Base-by-base conservation (phyloP, 2,888 invertebrate genomes). In the Papilio demoleus region DNA sequence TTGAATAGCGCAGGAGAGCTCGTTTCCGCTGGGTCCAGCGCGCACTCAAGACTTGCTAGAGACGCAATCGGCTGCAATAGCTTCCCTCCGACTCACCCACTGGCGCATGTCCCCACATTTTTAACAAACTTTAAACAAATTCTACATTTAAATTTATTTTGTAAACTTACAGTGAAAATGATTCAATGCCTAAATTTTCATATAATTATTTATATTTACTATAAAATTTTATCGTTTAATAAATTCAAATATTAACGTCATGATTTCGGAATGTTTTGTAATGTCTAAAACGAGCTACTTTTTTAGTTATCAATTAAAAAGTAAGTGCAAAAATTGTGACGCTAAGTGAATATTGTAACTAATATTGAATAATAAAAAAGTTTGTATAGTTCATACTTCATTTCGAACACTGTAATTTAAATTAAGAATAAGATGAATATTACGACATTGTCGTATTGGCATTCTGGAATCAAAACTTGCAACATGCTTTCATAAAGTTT, bases 401-500 rank as follows among this genome's bases (percentile, higher is more conserved):
- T 8, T 19, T 45, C n/a, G 9, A 47, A 22, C 11, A 22, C 14
- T 19, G 4, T 24, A 24, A 24, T 24, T 14, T 50, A 14, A 50
- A 12, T 12, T 5, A 31, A 4, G 17, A 34, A 36, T 42, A 22
- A 31, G 19, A 59, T 59, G 34, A 45, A 59, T 77, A 73, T 75
- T 74, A 74, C 77, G 72, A 73, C 74, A 75, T 74, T 78, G 78
- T 84, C 84, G 82, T 83, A 85, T 80, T 81, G 82, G 81, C 78
- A 84, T 85, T 85, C 81, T 75, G 70, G 76, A 85, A 88, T 84
- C 81, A 82, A 85, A 88, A 88, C 84, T 88, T 85, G 79, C 77
- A 77, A 83, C 84, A 85, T 85, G 84, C 81, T 87, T 85, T 83
- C 77, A 73, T 75, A 71, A 85, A 88, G 79, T 88, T 88, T 74